A percentile compares a stretch with the other conserved stretches of the same genome.
These are phyloP conservation scores for Lepidurus packardi DNA, from an alignment of 1,140 invertebrate genomes.

Conservation along the genomic window DNA sequence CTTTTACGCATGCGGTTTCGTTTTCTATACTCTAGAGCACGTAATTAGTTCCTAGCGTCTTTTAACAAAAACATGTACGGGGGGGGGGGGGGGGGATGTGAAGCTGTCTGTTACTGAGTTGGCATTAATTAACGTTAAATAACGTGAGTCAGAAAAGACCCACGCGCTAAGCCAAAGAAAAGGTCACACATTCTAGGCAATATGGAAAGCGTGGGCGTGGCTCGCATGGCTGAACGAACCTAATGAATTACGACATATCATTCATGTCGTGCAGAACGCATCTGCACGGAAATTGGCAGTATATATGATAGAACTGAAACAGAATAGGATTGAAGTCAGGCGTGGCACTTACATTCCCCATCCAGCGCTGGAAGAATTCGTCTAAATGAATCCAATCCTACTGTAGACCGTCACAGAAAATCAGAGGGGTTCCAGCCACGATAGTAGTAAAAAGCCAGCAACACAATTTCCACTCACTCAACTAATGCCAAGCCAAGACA, in stretches of 20 bases:
- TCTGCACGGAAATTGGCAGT: constrained; percentile 10
- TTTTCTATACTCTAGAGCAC: not conserved
- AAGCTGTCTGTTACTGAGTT: not conserved
- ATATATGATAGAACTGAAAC: not conserved
- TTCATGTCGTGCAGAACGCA: not conserved
- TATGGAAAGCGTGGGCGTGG: constrained; percentile 6
- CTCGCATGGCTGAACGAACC: constrained; percentile 1
- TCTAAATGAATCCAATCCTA: not conserved
- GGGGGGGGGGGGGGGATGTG: not conserved
- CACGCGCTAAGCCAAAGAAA: not conserved
- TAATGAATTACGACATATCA: not conserved
- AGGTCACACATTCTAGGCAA: not conserved
- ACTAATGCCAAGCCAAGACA: not conserved
- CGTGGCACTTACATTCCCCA: constrained; percentile 13
- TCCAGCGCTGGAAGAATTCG: not conserved
- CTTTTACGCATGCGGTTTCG: not conserved
- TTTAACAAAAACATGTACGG: not conserved
- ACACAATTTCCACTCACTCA: not conserved
- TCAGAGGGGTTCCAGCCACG: not conserved
- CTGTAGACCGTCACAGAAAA: not conserved
- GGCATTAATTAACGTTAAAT: not conserved
- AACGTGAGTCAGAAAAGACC: not conserved
- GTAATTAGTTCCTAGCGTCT: not conserved
- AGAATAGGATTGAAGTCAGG: not conserved
- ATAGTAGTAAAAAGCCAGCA: not conserved